Evolutionary conservation across 2,113 vertebrate species (phyloP), one percentile per base, ranked within the genome.

Genomic region (Neofelis nebulosa): DNA sequence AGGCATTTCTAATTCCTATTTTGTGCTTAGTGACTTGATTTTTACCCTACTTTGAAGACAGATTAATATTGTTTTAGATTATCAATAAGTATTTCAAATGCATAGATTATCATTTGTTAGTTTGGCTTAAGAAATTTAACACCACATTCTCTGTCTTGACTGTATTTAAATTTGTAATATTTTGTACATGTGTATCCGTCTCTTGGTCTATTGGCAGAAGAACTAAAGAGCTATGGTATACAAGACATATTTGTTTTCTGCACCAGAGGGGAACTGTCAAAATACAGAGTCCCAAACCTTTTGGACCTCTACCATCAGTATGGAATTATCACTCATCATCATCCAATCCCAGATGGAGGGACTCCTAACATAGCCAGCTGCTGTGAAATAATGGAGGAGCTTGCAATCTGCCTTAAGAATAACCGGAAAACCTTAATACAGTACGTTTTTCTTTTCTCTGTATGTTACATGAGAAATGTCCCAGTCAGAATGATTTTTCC

Each of bases 221-320:
- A 99, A 98, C 98, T 99, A 3, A 99, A 99, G 98, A 99, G 52
- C 87, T 99, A 98, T 91, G 99, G 99, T 36, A 99, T 99, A 94
- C 98, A 99, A 98, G 99, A 99, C 23, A 89, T 99, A 96, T 99
- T 99, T 98, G 99, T 99, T 93, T 99, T 99, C 96, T 99, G 99
- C 98, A 99, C 99, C 96, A 98, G 99, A 98, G 99, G 99, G 48
- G 99, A 99, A 93, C 99, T 99, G 38, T 97, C 97, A 87, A 99
- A 99, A 97, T 99, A 99, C 85, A 95, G 99, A 92, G 99, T 99
- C 1, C 99, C 99, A 48, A 99, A 99, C 96, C 99, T 99, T 65
- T 87, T 99, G 73, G 99, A 99, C 29, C 50, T 98, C 52, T 99
- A 99, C 98, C 94, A 97, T 3, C 98, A 99, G 97, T 96, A 90